A percentile compares a stretch with the other conserved stretches of the same genome.
Evolutionary conservation across 2,888 invertebrate genomes (phyloP).

Genomic region (Diaphora mendica): DNA sequence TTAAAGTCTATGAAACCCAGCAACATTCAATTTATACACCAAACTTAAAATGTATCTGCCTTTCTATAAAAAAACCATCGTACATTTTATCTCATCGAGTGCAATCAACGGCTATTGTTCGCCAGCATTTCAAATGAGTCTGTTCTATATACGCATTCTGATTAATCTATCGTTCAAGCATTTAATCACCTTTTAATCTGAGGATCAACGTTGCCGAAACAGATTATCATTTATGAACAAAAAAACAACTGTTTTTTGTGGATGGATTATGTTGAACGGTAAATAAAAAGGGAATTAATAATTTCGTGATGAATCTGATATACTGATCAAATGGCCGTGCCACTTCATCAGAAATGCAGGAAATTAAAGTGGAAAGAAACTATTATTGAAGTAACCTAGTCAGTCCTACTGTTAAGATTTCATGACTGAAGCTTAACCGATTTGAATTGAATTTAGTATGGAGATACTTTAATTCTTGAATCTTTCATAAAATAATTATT

Average conservation of each 20-base stretch:
- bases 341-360: neutral
- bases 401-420: no score
- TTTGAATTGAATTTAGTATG: no score
- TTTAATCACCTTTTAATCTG: constrained; percentile 23
- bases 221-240: constrained; percentile 33
- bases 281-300: neutral
- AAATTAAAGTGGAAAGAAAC: neutral
- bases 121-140: constrained; percentile 9
- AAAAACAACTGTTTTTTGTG: neutral
- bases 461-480: no score
- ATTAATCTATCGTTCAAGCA: constrained; percentile 12
- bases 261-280: neutral
- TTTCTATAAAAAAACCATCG: neutral
- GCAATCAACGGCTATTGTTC: constrained; percentile 13
- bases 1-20: neutral
- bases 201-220: constrained; percentile 18
- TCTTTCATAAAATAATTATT: no score
- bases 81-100: neutral
- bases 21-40: neutral
- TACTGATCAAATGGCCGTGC: no score
- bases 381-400: neutral
- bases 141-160: constrained; percentile 13
- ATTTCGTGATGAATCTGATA: neutral
- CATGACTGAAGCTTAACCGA: no score
- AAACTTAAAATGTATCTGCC: neutral